Base-by-base conservation (phyloP, 1,140 invertebrate species). In the Ceratoteleas bidentatus region DNA sequence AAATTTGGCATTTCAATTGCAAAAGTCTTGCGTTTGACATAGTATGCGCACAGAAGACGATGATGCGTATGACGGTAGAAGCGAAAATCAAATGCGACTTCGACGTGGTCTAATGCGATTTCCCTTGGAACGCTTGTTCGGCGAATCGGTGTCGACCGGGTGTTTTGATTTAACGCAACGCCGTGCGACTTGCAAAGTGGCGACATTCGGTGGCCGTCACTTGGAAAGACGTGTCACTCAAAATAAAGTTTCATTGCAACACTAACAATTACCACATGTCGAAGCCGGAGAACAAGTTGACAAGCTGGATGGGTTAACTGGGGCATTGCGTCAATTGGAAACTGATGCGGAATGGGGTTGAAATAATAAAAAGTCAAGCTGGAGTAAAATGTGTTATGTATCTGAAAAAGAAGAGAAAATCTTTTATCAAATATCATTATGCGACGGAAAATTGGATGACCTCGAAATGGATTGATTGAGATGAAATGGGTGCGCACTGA, bases 1-100 rank as follows among this genome's bases (percentile, higher is more conserved):
- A n/a, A n/a, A n/a, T n/a, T n/a, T n/a, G n/a, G n/a, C n/a, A 62
- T 78, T 76, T 79, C 61, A 73, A 77, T 78, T 72, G 58, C n/a
- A 61, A 54, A 47, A 68, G 72, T 69, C 58, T 68, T 50, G 66
- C 32, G 32, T 40, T 54, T 76, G 54, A 65, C 72, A 64, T 70
- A 65, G 33, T 70, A 70, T 60, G 5, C 38, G 43, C 49, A 7
- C 6, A 13, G 47, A 49, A 15, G 5, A 14, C 9, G 15, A 14
- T 49, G 6, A 43, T 11, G n/a, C 40, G 40, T 43, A 43, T 43
- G n/a, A 43, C n/a, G 4, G 40, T 43, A 43, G 16, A 45, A 45
- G 10, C 4, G 43, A 4, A 45, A 45, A 8, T 45, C n/a, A 8
- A 45, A 36, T 4, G 14, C 7, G 13, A 15, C 6, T 57, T 57